phyloP scores from a whole-genome alignment of 2,113 vertebrate species.

The Equus przewalskii region DNA sequence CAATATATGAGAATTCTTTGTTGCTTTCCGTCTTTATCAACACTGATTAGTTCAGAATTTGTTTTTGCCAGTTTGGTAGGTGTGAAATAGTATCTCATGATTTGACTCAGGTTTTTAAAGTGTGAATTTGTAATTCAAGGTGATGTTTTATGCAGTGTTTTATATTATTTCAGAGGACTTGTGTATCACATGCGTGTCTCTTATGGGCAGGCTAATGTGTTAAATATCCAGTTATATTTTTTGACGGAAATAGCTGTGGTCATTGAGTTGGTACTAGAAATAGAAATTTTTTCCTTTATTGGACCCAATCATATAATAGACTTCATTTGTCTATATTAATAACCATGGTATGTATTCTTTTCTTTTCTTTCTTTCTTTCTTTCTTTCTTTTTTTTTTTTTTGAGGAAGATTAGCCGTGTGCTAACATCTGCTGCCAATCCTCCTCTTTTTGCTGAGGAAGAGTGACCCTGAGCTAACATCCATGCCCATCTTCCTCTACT shows the following conservation, averaged over 20 bases:
- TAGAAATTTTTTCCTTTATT: not conserved
- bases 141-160: not conserved
- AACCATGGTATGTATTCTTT: not conserved
- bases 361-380: no score
- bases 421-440: no score
- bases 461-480: no score
- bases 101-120: conserved; percentile 20
- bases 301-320: not conserved
- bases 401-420: no score
- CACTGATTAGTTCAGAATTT: not conserved
- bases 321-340: not conserved
- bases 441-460: no score
- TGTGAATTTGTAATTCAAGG: not conserved
- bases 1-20: conserved; percentile 5
- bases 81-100: not conserved
- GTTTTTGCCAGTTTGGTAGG: not conserved
- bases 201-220: not conserved
- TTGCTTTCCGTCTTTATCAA: not conserved
- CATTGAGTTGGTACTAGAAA: not conserved
- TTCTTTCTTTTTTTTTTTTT: no score
- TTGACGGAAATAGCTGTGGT: not conserved
- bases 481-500: no score
- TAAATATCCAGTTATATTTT: not conserved
- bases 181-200: not conserved
- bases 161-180: not conserved